A percentile compares a stretch with the other conserved stretches of the same genome.
phyloP scores from a whole-genome alignment of 2,113 vertebrate genomes.

The Heliornis fulica region DNA sequence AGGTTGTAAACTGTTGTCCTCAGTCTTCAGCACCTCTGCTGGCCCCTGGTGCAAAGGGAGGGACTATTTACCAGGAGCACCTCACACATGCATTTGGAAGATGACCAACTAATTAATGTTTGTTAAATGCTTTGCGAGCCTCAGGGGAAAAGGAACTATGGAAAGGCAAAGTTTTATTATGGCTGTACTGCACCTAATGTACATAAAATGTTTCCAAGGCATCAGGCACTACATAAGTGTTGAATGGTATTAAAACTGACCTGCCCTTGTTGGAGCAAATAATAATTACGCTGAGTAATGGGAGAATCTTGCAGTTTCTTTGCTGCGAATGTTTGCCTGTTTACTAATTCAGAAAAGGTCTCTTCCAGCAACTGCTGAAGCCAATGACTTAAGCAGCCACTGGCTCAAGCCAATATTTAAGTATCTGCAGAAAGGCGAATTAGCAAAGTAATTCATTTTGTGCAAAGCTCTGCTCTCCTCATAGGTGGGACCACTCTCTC shows the following conservation, averaged over 20 bases:
- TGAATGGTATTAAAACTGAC: constrained; percentile 31
- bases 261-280: constrained; percentile 41
- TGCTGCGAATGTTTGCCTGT: constrained; percentile 10
- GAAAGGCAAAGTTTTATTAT: constrained; percentile 42
- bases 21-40: not conserved
- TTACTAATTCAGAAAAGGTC: constrained; percentile 40
- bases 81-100: constrained; percentile 39
- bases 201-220: constrained; percentile 27
- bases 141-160: constrained; percentile 4
- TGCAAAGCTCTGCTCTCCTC: not conserved
- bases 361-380: not conserved
- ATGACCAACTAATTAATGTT: constrained; percentile 61
- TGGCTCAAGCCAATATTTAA: not conserved
- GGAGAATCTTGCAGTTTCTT: constrained; percentile 26
- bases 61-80: constrained; percentile 23
- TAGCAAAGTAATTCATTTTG: not conserved
- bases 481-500: not conserved
- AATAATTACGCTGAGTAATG: constrained; percentile 26
- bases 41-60: not conserved
- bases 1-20: not conserved
- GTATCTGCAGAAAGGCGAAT: not conserved
- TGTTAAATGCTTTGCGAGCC: not conserved
- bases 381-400: not conserved
- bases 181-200: not conserved
- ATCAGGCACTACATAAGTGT: constrained; percentile 15